A percentile compares a stretch with the other conserved stretches of the same genome.
Conservation (phyloP, 2,113 vertebrate genomes). For the Petroica traversi region DNA sequence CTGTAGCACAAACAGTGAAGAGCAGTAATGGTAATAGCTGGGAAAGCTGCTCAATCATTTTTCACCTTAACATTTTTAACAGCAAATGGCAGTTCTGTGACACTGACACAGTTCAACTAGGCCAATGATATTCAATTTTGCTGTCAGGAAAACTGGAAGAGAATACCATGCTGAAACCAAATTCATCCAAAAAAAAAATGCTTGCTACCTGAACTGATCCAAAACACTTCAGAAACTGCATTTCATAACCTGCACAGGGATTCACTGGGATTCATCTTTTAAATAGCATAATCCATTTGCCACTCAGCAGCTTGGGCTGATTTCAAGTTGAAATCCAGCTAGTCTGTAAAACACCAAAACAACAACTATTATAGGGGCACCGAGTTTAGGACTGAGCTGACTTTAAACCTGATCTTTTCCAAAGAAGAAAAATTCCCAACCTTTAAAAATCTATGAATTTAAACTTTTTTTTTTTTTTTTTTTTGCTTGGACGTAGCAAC, state of each 20-base stretch:
- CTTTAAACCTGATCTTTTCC: accelerated
- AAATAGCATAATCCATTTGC: background rate
- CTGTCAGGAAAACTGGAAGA: background rate
- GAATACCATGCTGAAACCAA: background rate
- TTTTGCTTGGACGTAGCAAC: background rate
- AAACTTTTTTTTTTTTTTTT: no score
- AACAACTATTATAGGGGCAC: background rate
- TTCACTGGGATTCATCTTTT: background rate
- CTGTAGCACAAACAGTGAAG: background rate
- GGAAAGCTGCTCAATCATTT: background rate
- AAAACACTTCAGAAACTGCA: background rate
- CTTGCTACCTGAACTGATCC: background rate
- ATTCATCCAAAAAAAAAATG: background rate
- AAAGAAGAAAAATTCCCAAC: background rate
- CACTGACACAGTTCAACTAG: background rate
- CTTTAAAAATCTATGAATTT: background rate
- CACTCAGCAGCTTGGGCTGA: background rate
- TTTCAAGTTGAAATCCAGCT: background rate
- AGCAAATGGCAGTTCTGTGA: background rate
- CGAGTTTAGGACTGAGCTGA: background rate
- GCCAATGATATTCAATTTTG: constrained; percentile 1
- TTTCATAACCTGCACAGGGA: background rate
- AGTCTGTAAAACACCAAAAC: background rate
- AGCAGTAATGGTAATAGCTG: background rate
- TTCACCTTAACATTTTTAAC: constrained; percentile 28